Conservation (phyloP, 2,888 invertebrate species). For the Drosophila paracracens region DNA sequence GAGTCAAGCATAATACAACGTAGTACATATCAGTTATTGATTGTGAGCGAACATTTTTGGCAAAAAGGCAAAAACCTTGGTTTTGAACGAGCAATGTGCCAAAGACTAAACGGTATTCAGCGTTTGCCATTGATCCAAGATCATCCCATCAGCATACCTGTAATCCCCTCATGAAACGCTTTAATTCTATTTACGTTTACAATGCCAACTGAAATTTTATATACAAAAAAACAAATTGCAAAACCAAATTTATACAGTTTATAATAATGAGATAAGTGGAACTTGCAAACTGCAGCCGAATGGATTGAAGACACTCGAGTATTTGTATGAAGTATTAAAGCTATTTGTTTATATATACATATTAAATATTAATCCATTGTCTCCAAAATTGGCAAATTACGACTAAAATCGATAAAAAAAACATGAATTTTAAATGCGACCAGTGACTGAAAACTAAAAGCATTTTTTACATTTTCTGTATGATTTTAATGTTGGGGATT, state of each 20-base stretch:
- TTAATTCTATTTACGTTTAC: slow-evolving; percentile 8
- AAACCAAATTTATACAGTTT: background rate
- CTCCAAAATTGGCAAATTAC: slow-evolving; percentile 14
- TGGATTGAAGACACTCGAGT: slow-evolving; percentile 27
- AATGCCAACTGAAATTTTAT: slow-evolving; percentile 25
- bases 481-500: slow-evolving; percentile 9
- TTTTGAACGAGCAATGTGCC: slow-evolving; percentile 55
- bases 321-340: slow-evolving; percentile 60
- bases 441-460: slow-evolving; percentile 29
- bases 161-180: slow-evolving; percentile 1
- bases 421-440: background rate
- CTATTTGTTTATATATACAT: slow-evolving; percentile 39
- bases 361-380: slow-evolving; percentile 23
- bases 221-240: background rate
- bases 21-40: slow-evolving; percentile 60
- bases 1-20: slow-evolving; percentile 35
- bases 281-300: slow-evolving; percentile 31
- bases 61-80: background rate
- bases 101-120: slow-evolving; percentile 61
- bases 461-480: slow-evolving; percentile 13
- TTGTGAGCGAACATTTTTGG: slow-evolving; percentile 37
- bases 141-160: slow-evolving; percentile 21
- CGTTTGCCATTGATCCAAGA: slow-evolving; percentile 44
- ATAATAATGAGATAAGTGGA: slow-evolving; percentile 4
- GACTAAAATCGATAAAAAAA: background rate